Base-by-base conservation (phyloP, 2,113 vertebrate species). In the Oryzias melastigma region DNA sequence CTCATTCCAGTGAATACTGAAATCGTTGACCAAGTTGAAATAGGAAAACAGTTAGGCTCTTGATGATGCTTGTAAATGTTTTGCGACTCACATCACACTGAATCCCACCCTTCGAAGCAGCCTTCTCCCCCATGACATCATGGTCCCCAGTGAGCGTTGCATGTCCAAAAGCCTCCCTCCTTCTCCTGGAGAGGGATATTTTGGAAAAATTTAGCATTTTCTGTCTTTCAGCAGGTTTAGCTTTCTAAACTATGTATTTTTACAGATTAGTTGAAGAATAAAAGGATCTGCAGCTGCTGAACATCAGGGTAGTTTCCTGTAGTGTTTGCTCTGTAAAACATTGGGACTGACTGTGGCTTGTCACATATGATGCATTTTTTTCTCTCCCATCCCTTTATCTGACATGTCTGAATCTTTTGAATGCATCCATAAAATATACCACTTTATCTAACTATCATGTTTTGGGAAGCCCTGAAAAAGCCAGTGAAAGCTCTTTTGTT, bases 91-190 rank as follows among this genome's bases (percentile, higher is more conserved):
- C 73, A 72, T 92, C 89, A 92, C 72, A 67, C 48, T 48, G 75
- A 78, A 86, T 83, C 87, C 88, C 90, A 86, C 91, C 91, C 88
- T 82, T 80, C 57, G 71, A 76, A 88, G 85, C 73, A 84, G 80
- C 77, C 78, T 75, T 68, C 64, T 82, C 74, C 68, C 18, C 15
- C 61, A 73, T 87, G 83, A 89, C 83, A 71, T 88, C 83, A 85
- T 82, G 66, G 62, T 78, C 86, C 69, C 80, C 52, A 45, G 77
- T 75, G 83, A 80, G 58, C 50, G 62, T 52, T 55, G 12, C 68
- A 54, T 35, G 44, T 48, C 61, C 52, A 71, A 20, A 71, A 55
- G 45, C 13, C 56, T 65, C 52, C 42, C 68, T 54, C 65, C 25
- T 55, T 62, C 57, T 60, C 5, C 55, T 71, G 22, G 5, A 72